phyloP scores from a whole-genome alignment of 2,113 vertebrate genomes.

The Trogon surrucura region DNA sequence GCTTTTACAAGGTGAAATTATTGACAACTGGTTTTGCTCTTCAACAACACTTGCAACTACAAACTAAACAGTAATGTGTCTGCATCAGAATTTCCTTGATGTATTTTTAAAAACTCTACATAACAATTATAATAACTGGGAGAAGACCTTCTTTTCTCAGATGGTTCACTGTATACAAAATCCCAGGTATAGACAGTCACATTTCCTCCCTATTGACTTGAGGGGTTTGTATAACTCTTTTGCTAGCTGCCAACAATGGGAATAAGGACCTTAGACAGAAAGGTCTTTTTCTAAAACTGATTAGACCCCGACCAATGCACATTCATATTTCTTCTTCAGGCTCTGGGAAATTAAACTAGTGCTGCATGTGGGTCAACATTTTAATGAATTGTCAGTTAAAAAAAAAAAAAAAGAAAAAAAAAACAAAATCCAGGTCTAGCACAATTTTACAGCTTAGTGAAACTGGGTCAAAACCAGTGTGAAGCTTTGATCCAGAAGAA shows the following conservation, averaged over 20 bases:
- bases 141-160: background rate
- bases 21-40: background rate
- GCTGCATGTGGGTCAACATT: background rate
- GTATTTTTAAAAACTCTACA: background rate
- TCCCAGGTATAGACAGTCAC: background rate
- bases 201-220: background rate
- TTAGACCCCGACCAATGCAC: background rate
- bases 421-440: background rate
- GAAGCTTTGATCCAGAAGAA: background rate
- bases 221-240: too few relatives aligned
- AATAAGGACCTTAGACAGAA: background rate
- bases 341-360: background rate
- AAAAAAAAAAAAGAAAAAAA: background rate
- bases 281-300: background rate
- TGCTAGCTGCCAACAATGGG: background rate
- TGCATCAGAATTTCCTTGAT: background rate
- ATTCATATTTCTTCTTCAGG: background rate
- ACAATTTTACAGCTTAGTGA: background rate
- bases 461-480: background rate
- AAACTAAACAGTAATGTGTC: background rate
- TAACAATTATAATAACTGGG: background rate
- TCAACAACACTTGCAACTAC: background rate
- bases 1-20: background rate
- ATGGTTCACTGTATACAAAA: background rate
- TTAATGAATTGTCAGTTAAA: background rate